Evolutionary conservation across 2,797 vertebrate species (phyloP).

Genomic region (Peromyscus aztecus): DNA sequence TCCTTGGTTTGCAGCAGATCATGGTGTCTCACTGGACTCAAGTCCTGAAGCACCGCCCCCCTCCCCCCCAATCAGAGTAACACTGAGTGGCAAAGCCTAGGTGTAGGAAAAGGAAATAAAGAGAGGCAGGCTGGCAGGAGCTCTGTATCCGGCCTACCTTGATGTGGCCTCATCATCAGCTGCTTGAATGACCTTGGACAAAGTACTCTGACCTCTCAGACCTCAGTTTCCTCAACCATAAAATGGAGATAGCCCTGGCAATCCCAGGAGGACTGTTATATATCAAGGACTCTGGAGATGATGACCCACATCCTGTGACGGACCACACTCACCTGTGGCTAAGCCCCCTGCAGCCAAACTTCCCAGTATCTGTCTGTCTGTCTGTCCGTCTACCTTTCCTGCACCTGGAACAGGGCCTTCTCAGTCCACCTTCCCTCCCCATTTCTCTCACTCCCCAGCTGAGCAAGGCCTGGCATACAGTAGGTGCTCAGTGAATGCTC

Average conservation of each 20-base stretch:
- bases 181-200: background rate
- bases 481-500: background rate
- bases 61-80: background rate
- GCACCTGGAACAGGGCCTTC: background rate
- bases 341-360: background rate
- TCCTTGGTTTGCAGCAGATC: slow-evolving; percentile 40
- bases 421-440: background rate
- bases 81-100: background rate
- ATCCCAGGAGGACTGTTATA: background rate
- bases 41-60: background rate
- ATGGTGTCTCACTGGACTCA: background rate
- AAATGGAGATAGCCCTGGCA: background rate
- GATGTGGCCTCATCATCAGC: background rate
- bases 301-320: background rate
- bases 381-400: background rate
- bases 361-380: background rate
- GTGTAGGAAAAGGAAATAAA: fast-evolving
- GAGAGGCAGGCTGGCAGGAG: background rate
- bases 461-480: background rate
- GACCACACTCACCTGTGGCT: background rate
- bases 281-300: background rate
- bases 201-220: background rate
- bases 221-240: background rate
- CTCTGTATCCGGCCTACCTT: background rate
- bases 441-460: background rate